These are phyloP conservation scores for Cremastobaeus sp. DNA, from an alignment of 2,888 invertebrate genomes.

Conservation along the genomic window DNA sequence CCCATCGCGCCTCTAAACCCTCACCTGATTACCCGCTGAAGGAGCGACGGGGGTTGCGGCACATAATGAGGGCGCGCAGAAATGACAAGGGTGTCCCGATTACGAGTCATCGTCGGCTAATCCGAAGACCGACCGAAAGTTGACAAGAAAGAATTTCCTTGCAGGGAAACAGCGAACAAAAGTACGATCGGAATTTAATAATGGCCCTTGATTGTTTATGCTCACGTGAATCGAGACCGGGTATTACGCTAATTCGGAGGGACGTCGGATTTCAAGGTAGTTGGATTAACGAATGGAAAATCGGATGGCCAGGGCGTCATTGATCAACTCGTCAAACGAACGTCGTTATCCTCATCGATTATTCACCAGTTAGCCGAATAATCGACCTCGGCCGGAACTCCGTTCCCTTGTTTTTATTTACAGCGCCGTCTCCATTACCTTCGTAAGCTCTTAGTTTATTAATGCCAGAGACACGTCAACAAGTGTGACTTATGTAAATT, in stretches of 20 bases:
- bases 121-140: slow-evolving; percentile 44
- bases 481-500: slow-evolving; percentile 50
- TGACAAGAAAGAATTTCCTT: slow-evolving; percentile 5
- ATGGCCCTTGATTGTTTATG: too few relatives aligned
- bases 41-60: slow-evolving; percentile 60
- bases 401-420: slow-evolving; percentile 27
- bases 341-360: slow-evolving; percentile 14
- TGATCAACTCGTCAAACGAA: not conserved
- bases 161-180: too few relatives aligned
- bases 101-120: slow-evolving; percentile 52
- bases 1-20: slow-evolving; percentile 52
- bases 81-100: slow-evolving; percentile 59
- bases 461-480: slow-evolving; percentile 35
- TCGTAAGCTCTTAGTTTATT: slow-evolving; percentile 48
- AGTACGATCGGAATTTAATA: too few relatives aligned
- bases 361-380: slow-evolving; percentile 1
- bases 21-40: slow-evolving; percentile 62
- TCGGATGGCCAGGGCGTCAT: not conserved
- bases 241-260: too few relatives aligned
- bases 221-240: too few relatives aligned
- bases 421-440: slow-evolving; percentile 31
- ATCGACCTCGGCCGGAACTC: slow-evolving; percentile 15
- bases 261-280: too few relatives aligned
- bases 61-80: slow-evolving; percentile 55
- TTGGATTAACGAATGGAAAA: too few relatives aligned